Percentiles rank a stretch among this genome's conserved stretches.
Evolutionary conservation across 92 coral and sea anemone species (phyloP).

Genomic region (Plumapathes pennacea): DNA sequence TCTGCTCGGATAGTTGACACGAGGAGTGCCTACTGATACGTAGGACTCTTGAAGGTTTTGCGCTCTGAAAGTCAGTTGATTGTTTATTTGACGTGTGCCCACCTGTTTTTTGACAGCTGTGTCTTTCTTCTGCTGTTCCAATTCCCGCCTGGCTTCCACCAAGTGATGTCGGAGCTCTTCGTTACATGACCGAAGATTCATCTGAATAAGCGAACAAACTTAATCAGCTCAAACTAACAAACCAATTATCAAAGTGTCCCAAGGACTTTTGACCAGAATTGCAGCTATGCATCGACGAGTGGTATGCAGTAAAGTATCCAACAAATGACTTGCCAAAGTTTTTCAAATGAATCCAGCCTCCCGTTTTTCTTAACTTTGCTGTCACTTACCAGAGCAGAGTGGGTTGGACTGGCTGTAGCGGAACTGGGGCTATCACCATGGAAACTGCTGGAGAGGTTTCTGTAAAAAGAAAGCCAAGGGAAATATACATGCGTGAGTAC

Average conservation of each 20-base stretch:
- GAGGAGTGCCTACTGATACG: no score
- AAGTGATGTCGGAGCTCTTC: slow-evolving; percentile 87
- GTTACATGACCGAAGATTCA: slow-evolving; percentile 78
- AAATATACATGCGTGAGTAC: not conserved
- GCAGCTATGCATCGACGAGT: no score
- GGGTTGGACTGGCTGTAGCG: slow-evolving; percentile 74
- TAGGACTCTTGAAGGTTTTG: not conserved
- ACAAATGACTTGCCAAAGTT: no score
- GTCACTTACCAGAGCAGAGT: slow-evolving; percentile 86
- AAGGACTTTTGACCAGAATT: no score
- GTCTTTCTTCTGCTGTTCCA: slow-evolving; percentile 70
- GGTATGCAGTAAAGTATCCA: no score
- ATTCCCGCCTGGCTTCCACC: slow-evolving; percentile 76
- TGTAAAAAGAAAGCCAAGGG: slow-evolving; percentile 2
- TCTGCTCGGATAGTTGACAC: no score
- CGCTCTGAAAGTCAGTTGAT: not conserved
- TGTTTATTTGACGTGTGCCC: not conserved
- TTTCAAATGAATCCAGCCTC: no score
- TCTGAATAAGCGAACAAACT: no score
- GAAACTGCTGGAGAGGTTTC: slow-evolving; percentile 64
- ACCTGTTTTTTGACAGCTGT: slow-evolving; percentile 66
- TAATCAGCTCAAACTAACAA: no score
- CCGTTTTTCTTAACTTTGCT: no score
- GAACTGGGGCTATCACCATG: slow-evolving; percentile 70
- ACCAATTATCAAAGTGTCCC: no score